Percentiles rank a stretch among this genome's conserved stretches.
phyloP scores from a whole-genome alignment of 2,888 invertebrate genomes.

The Pristionchus fissidentatus region DNA sequence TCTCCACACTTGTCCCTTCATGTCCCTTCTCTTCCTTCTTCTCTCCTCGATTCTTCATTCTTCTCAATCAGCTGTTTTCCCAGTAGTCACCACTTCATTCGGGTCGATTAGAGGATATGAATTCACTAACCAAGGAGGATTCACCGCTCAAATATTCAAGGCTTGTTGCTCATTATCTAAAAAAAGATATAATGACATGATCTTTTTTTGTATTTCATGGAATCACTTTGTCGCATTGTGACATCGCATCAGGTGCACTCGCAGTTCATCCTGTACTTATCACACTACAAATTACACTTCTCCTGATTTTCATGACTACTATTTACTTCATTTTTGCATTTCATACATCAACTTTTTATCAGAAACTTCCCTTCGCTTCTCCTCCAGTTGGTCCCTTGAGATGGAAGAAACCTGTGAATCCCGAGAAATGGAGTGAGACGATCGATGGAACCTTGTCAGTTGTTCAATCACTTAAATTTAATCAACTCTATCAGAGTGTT shows the following conservation, averaged over 20 bases:
- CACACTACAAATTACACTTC: too few species aligned
- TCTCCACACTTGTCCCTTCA: not conserved
- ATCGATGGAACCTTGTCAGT: conserved; percentile 26
- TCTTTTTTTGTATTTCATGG: too few species aligned
- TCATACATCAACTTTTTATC: too few species aligned
- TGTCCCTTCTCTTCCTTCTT: conserved; percentile 3
- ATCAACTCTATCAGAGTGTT: too few species aligned
- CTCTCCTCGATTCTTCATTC: not conserved
- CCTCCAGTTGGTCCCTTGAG: not conserved
- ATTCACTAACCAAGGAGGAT: not conserved
- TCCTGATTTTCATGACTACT: too few species aligned
- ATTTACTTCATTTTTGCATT: too few species aligned
- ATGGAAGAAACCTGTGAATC: not conserved
- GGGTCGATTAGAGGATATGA: not conserved
- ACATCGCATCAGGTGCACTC: too few species aligned
- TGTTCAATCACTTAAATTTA: not conserved
- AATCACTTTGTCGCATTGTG: too few species aligned
- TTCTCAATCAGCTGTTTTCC: not conserved
- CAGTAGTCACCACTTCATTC: not conserved
- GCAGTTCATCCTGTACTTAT: too few species aligned
- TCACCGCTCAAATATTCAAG: conserved; percentile 37
- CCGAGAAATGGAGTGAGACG: not conserved
- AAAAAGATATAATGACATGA: too few species aligned
- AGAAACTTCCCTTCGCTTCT: not conserved
- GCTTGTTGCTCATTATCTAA: too few species aligned